Evolutionary conservation across 2,888 invertebrate genomes (phyloP).

Genomic region (Girardia tigrina): DNA sequence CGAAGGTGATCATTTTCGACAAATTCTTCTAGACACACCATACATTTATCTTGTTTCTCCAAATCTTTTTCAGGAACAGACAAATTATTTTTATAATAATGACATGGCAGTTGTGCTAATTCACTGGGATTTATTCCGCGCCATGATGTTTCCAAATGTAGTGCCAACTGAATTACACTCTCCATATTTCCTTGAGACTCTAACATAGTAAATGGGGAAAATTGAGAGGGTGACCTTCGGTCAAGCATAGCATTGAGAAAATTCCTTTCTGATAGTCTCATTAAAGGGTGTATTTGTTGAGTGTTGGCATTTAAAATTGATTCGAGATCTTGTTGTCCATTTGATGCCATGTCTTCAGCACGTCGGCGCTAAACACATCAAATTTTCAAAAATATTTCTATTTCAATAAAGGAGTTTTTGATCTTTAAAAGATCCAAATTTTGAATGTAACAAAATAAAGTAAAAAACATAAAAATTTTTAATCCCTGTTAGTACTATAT

Average conservation of each 20-base stretch:
- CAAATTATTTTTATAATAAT: slow-evolving; percentile 13
- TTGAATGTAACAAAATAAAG: no score
- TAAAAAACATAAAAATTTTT: no score
- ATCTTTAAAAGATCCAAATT: no score
- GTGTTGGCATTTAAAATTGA: background rate
- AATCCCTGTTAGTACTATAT: no score
- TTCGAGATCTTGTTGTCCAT: background rate
- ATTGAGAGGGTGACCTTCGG: background rate
- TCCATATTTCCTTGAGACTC: slow-evolving; percentile 14
- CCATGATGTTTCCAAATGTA: slow-evolving; percentile 17
- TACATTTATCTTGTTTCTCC: slow-evolving; percentile 55
- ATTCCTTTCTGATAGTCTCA: background rate
- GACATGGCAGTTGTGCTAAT: background rate
- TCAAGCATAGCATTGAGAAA: slow-evolving; percentile 9
- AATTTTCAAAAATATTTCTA: no score
- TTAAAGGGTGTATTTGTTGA: slow-evolving; percentile 1
- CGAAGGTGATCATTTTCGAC: slow-evolving; percentile 74
- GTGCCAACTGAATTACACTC: slow-evolving; percentile 3
- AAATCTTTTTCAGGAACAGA: background rate
- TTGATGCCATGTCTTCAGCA: background rate
- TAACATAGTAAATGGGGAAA: background rate
- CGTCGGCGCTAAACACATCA: background rate
- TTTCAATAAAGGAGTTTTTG: no score
- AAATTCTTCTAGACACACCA: slow-evolving; percentile 92
- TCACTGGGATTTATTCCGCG: slow-evolving; percentile 11